Base-by-base conservation (phyloP, 2,113 vertebrate species). In the Colius striatus region DNA sequence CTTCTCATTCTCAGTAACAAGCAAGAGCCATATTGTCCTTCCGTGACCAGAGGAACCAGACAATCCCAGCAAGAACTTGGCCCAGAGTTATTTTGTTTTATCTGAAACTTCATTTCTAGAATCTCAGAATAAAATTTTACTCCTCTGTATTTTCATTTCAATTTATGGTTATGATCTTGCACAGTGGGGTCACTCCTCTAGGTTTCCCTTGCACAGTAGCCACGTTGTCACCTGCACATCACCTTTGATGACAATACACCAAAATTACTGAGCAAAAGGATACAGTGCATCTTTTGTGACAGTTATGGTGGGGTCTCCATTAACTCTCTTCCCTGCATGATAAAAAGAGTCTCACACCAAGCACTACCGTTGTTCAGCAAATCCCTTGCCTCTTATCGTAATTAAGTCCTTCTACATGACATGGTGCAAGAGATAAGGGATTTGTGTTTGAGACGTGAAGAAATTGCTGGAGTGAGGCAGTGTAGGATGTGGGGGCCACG, bases 361-460 rank as follows among this genome's bases (percentile, higher is more conserved):
- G 67, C 70, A 1, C 78, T 14, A 82, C 34, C 30, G 81, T 9
- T 32, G 10, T 84, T 72, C 74, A 17, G 81, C 70, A 84, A 75
- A 75, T 68, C 78, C 70, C 73, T 63, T 2, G 1, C n/a, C 26
- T 48, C n/a, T 32, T 51, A 21, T 16, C 5, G 9, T 76, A 95
- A 93, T 93, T 90, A 94, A 94, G 85, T 70, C 75, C 90, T 91
- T 73, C 78, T 94, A 63, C 68, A 74, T 51, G 93, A 73, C 85
- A 51, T 18, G 34, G 78, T 0, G 1, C 78, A 5, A 26, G 87
- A 90, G 95, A 83, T 54, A 84, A 85, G 71, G 90, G 81, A 72
- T 89, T 68, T 68, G 89, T 5, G 54, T 38, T 16, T 3, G 82
- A 53, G 81, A 21, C 4, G 5, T 0, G 58, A 48, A 65, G 41